Evolutionary conservation across 2,797 vertebrate genomes (phyloP).

Genomic region (Urophycis tenuis): DNA sequence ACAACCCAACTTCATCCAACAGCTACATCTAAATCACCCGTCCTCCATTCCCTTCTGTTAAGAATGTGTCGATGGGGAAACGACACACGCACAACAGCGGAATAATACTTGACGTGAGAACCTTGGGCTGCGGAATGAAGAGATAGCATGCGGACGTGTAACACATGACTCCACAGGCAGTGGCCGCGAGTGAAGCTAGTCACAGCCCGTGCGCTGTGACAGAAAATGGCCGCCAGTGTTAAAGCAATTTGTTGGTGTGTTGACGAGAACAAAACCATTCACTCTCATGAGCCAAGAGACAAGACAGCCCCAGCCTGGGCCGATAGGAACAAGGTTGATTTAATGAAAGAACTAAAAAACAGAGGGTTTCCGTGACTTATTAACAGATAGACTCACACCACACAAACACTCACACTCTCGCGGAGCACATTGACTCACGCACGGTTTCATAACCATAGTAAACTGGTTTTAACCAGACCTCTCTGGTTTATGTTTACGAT

Average conservation of each 20-base stretch:
- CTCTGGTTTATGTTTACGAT: too few species aligned
- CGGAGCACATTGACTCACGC: not conserved
- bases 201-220: not conserved
- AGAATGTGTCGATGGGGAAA: not conserved
- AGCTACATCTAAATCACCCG: not conserved
- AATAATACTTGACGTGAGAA: not conserved
- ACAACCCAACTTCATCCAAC: too few species aligned
- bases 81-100: too few species aligned
- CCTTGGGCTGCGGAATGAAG: not conserved
- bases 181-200: slow-evolving; percentile 12
- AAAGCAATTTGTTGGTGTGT: not conserved
- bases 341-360: not conserved
- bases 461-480: not conserved
- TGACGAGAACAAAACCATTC: not conserved
- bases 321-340: not conserved
- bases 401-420: not conserved
- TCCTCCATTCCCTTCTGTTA: not conserved
- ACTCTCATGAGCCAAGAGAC: not conserved
- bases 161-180: not conserved
- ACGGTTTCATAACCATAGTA: not conserved
- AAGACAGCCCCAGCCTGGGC: not conserved
- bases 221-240: too few species aligned
- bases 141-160: not conserved
- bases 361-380: not conserved
- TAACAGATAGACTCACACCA: not conserved